Base-by-base conservation (phyloP, 2,797 vertebrate species). In the Serranus cabrilla region DNA sequence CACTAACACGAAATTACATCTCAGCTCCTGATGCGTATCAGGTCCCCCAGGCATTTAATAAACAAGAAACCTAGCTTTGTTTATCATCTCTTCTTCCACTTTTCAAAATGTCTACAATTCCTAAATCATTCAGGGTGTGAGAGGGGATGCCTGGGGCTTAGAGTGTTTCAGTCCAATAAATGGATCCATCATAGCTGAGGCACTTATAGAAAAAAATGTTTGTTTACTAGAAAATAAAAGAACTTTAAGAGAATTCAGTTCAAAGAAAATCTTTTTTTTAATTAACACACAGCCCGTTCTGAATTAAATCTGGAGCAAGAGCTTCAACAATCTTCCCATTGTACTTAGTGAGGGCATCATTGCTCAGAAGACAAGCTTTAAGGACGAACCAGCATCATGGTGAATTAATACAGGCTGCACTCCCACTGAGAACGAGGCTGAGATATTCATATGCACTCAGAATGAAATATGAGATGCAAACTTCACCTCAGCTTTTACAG, bases 1-100 rank as follows among this genome's bases (percentile, higher is more conserved):
- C 72, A 73, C 83, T 87, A 92, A 91, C 89, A 86, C 39, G 12
- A 84, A 91, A 91, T 90, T 77, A 81, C 81, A 85, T 91, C 81
- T 86, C 76, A 69, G 61, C 71, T 87, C 74, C 84, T 83, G 86
- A 90, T 89, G 82, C 65, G n/a, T 71, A 81, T 89, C 81, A n/a
- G 71, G 27, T 76, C 85, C 82, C 61, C 12, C 23, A 20, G 87
- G 80, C 79, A 58, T 86, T 85, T 80, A 77, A 87, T 84, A 82
- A 85, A 88, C 71, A 87, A 80, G 46, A 86, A 82, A 69, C 20
- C 68, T 60, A 40, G 66, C 21, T 84, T 82, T 86, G 74, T 90
- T 87, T 87, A 45, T 76, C 61, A 17, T 60, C 56, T 17, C 43
- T 43, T 76, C 12, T 40, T 56, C 23, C 43, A 18, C 18, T 59